These are phyloP conservation scores for Haplochromis burtoni DNA, from an alignment of 2,113 vertebrate genomes.

Conservation along the genomic window DNA sequence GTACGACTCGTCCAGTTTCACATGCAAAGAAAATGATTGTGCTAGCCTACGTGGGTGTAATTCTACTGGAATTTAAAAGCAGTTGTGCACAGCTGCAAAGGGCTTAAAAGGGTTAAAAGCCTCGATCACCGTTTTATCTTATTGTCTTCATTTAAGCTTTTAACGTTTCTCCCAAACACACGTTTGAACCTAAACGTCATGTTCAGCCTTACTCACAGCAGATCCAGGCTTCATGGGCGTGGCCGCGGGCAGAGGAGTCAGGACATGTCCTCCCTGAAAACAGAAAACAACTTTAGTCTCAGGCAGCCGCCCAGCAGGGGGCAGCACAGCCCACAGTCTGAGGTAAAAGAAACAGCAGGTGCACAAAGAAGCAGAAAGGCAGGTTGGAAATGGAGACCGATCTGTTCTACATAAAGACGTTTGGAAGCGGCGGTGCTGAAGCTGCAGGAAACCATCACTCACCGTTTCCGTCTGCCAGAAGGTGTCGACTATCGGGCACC, in stretches of 20 bases:
- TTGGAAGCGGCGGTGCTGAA: background rate
- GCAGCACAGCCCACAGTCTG: background rate
- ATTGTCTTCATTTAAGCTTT: background rate
- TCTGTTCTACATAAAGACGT: background rate
- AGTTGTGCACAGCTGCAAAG: background rate
- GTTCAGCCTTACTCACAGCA: constrained; percentile 73
- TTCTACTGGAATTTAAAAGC: background rate
- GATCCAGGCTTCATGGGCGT: constrained; percentile 93
- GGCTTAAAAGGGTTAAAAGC: background rate
- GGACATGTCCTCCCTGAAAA: constrained; percentile 89
- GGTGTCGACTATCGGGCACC: constrained; percentile 91
- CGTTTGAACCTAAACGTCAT: background rate
- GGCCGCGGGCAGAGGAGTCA: constrained; percentile 90
- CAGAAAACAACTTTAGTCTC: background rate
- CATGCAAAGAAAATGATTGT: background rate
- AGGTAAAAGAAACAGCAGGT: background rate
- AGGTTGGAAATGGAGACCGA: background rate
- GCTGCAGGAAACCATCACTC: constrained; percentile 11
- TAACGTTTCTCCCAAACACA: background rate
- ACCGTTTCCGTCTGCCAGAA: constrained; percentile 99
- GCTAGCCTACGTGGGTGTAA: background rate
- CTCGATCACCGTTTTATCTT: accelerated
- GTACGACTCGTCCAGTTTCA: background rate
- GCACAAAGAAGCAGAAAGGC: background rate
- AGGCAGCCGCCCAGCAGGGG: background rate